Evolutionary conservation across 2,888 invertebrate species (phyloP).

Genomic region (Caenorhabditis sinica): DNA sequence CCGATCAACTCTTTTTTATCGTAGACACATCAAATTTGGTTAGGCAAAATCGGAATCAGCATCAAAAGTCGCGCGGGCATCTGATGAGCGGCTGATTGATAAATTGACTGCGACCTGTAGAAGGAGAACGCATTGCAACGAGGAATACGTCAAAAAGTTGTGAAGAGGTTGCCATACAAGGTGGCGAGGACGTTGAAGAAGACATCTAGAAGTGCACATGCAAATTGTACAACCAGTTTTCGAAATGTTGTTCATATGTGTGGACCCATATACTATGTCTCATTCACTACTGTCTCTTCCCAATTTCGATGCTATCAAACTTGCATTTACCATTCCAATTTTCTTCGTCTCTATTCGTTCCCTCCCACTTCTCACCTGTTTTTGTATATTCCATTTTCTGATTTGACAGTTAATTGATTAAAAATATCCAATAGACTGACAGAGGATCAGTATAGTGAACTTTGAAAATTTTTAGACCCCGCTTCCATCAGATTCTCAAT

Average conservation of each 20-base stretch:
- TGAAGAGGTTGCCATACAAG: conserved; percentile 61
- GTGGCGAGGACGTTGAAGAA: neutral
- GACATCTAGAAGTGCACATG: conserved; percentile 65
- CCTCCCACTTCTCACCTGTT: conserved; percentile 22
- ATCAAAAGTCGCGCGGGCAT: conserved; percentile 47
- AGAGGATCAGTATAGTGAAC: no score
- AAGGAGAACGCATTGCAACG: conserved; percentile 53
- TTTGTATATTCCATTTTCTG: conserved; percentile 43
- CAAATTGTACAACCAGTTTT: conserved; percentile 69
- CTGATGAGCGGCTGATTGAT: conserved; percentile 52
- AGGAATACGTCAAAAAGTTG: conserved; percentile 49
- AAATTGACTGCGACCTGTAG: conserved; percentile 58
- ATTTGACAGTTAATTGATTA: conserved; percentile 19
- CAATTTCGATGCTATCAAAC: conserved; percentile 59
- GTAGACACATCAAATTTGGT: conserved; percentile 46
- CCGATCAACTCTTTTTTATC: conserved; percentile 14
- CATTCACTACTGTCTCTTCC: conserved; percentile 48
- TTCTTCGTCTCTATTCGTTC: neutral
- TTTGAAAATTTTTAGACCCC: no score
- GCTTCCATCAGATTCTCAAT: neutral
- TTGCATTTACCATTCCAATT: conserved; percentile 49
- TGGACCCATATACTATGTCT: conserved; percentile 59
- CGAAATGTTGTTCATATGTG: conserved; percentile 60
- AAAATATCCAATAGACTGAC: conserved; percentile 14
- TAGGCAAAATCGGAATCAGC: conserved; percentile 50